Percentiles rank a stretch among this genome's conserved stretches.
These are phyloP conservation scores for Ips nitidus DNA, from an alignment of 1,140 invertebrate genomes.

Conservation along the genomic window DNA sequence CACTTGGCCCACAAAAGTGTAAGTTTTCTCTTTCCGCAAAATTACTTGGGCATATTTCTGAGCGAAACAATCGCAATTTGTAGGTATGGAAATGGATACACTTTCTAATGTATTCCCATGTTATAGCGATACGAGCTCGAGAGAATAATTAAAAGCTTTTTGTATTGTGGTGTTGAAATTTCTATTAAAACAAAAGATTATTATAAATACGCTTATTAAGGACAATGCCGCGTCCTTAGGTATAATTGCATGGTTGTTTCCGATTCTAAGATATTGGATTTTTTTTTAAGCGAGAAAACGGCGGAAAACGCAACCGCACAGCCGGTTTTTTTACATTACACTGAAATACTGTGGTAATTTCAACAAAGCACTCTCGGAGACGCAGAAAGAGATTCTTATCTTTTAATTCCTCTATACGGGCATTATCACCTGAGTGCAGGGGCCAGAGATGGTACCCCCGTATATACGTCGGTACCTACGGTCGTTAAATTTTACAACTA, in stretches of 20 bases:
- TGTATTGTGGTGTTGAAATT: slow-evolving; percentile 13
- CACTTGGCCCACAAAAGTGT: no score
- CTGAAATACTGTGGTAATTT: no score
- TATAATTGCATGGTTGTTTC: background rate
- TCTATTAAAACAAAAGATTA: slow-evolving; percentile 14
- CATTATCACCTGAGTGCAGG: slow-evolving; percentile 9
- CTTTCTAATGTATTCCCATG: slow-evolving; percentile 10
- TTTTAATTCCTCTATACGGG: slow-evolving; percentile 28
- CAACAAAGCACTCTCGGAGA: slow-evolving; percentile 15
- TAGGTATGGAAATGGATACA: slow-evolving; percentile 4
- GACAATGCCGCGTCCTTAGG: slow-evolving; percentile 9
- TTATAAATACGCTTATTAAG: slow-evolving; percentile 6
- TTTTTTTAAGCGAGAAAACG: no score
- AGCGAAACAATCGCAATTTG: slow-evolving; percentile 4
- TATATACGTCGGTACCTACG: background rate
- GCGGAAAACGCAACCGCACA: no score
- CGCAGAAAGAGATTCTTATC: slow-evolving; percentile 19
- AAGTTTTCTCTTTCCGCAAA: no score
- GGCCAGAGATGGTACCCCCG: background rate
- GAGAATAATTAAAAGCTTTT: slow-evolving; percentile 8
- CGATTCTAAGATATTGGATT: no score
- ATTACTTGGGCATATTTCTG: background rate
- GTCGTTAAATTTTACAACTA: background rate
- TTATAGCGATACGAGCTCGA: background rate
- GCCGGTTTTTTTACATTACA: no score